Base-by-base conservation (phyloP, 2,113 vertebrate species). In the Nibea albiflora region DNA sequence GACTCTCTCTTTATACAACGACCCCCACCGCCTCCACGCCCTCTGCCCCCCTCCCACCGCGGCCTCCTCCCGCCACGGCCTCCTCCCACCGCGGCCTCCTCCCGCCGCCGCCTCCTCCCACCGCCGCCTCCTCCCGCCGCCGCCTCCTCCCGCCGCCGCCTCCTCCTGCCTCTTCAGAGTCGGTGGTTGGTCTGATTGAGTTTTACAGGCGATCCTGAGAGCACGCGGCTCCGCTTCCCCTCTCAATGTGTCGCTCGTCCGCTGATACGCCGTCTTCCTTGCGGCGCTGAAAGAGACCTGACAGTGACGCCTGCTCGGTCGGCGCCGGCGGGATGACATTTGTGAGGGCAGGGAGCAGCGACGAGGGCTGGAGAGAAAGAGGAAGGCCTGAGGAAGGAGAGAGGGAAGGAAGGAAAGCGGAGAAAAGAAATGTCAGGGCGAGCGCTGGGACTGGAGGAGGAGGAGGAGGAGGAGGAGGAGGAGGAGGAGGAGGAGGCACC, bases 391-490 rank as follows among this genome's bases (percentile, higher is more conserved):
- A 71, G 73, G 54, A 58, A 61, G n/a, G 42, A 79, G 52, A 1
- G 73, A 5, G 20, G 7, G n/a, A 57, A 31, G 68, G 26, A 2
- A 26, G 35, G 24, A 26, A 57, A 62, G 47, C 49, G 28, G 28
- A 35, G 35, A 42, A 12, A 31, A 17, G 74, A 90, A 88, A 90
- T 91, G 86, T 89, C 89, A 90, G 44, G 42, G 11, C 0, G 46
- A 74, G 81, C 52, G 8, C 1, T 28, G 66, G 76, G 88, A 83
- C 47, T 15, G 8, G 4, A 67, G 10, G 42, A 73, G n/a, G 31
- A 76, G 11, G 71, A 74, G 15, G 50, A 63, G 14, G 69, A 60
- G n/a, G 31, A 76, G 24, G 49, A 73, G 11, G 39, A 64, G 15
- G 42, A 64, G n/a, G 31, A 76, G 15, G 71, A 74, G 15, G 50